Base-by-base conservation (phyloP, 1,140 invertebrate species). In the Trachymyrmex septentrionalis region DNA sequence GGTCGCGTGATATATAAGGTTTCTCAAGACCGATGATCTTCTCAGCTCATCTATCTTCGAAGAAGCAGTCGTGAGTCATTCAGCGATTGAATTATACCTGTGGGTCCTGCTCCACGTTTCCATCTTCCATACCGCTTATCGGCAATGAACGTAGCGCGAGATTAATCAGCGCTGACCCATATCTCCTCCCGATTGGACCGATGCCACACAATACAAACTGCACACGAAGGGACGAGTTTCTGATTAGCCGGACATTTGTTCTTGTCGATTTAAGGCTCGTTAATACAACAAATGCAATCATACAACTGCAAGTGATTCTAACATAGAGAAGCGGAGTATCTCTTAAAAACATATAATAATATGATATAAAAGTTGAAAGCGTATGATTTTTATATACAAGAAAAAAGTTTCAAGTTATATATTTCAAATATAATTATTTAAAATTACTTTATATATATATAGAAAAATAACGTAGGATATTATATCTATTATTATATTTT, bases 111-210 rank as follows among this genome's bases (percentile, higher is more conserved):
- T 34, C 57, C 38, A 30, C 38, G 27, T 63, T 84, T 84, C 59
- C 69, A 61, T 84, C 80, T 75, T 61, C 67, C 30, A 59, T 27
- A 38, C 7, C 38, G 73, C 27, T 85, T 85, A 85, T 76, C 82
- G 61, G 48, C 53, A 44, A 86, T 66, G 76, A 80, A 24, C 64
- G 53, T 30, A 53, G 38, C 73, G 30, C 64, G 30, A 30, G 63
- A 86, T 86, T 86, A 86, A 86, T 86, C 76, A 67, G 27, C 64
- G n/a, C 50, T 86, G 85, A 80, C 64, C 85, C 76, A 86, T 78
- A 86, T 86, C 76, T 86, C 57, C 30, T 87, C 14, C 27, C 57
- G 75, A 87, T 86, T 87, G 71, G 82, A 86, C 30, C 53, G 34
- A 44, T 55, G 85, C 86, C 86, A 87, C 57, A n/a, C 69, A 75